Percentiles rank a stretch among this genome's conserved stretches.
phyloP scores from a whole-genome alignment of 2,797 vertebrate genomes.

The Rhinichthys osculus region DNA sequence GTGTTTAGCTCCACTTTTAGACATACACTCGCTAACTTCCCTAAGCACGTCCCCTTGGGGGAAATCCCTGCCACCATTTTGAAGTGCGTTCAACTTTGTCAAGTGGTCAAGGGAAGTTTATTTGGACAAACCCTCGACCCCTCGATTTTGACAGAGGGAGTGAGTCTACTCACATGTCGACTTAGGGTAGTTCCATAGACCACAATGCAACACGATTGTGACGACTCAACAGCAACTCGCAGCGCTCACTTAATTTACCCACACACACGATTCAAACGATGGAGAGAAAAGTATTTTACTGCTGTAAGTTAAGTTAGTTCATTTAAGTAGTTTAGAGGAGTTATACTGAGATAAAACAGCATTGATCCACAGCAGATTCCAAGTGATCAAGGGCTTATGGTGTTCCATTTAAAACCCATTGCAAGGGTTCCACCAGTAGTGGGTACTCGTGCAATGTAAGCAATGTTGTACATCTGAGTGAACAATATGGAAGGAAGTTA shows the following conservation, averaged over 20 bases:
- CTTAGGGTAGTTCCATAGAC: not conserved
- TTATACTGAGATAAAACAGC: not conserved
- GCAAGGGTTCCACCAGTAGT: not conserved
- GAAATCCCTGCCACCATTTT: not conserved
- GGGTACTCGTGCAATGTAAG: not conserved
- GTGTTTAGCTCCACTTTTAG: not conserved
- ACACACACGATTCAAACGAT: not conserved
- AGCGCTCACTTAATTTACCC: not conserved
- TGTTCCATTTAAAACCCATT: not conserved
- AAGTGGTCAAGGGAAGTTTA: not conserved
- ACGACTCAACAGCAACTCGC: not conserved
- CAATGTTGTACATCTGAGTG: too few relatives aligned
- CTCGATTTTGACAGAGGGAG: not conserved
- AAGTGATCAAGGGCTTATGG: not conserved
- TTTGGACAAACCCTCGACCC: not conserved
- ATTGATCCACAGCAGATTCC: not conserved
- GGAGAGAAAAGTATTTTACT: not conserved
- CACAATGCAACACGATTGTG: not conserved
- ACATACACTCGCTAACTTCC: not conserved
- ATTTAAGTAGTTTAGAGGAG: not conserved
- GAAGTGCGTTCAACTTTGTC: not conserved
- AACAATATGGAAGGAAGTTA: too few relatives aligned
- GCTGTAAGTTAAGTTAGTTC: not conserved
- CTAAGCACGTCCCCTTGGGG: not conserved
- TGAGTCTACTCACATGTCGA: not conserved